A percentile compares a stretch with the other conserved stretches of the same genome.
phyloP scores from a whole-genome alignment of 2,888 invertebrate species.

The Eilema caniola region DNA sequence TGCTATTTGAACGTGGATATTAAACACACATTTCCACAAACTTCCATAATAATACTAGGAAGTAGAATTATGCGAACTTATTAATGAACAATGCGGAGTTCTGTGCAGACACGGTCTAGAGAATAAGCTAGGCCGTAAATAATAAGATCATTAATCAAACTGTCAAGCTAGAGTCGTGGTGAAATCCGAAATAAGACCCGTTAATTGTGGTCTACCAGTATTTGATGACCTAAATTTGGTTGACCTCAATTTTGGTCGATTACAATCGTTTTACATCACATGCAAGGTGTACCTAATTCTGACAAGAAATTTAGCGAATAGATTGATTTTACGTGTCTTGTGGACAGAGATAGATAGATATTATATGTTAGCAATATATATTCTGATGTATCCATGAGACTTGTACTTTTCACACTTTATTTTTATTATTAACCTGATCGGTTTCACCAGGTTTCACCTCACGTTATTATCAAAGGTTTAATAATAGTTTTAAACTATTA shows the following conservation, averaged over 20 bases:
- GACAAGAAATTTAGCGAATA: neutral
- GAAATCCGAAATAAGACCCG: conserved; percentile 20
- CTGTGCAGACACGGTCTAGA: conserved; percentile 1
- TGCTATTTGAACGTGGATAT: no score
- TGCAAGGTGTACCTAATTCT: neutral
- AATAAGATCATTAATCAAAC: conserved; percentile 21
- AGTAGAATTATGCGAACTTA: neutral
- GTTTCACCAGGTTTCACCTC: no score
- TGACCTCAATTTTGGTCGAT: conserved; percentile 2
- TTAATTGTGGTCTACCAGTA: conserved; percentile 13
- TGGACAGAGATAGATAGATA: no score
- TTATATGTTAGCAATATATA: no score
- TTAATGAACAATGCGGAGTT: conserved; percentile 11
- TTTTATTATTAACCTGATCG: no score
- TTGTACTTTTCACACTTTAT: no score
- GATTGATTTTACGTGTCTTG: neutral
- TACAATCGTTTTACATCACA: neutral
- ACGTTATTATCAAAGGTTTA: no score
- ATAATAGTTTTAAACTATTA: no score
- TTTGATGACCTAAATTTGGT: conserved; percentile 4
- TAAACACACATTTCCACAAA: no score
- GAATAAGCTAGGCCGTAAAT: conserved; percentile 17
- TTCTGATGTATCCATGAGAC: no score
- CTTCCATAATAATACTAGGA: no score
- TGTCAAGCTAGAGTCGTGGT: conserved; percentile 8